Percentiles rank a stretch among this genome's conserved stretches.
Evolutionary conservation across 92 coral and sea anemone genomes (phyloP).

Genomic region (Phymanthus crucifer): DNA sequence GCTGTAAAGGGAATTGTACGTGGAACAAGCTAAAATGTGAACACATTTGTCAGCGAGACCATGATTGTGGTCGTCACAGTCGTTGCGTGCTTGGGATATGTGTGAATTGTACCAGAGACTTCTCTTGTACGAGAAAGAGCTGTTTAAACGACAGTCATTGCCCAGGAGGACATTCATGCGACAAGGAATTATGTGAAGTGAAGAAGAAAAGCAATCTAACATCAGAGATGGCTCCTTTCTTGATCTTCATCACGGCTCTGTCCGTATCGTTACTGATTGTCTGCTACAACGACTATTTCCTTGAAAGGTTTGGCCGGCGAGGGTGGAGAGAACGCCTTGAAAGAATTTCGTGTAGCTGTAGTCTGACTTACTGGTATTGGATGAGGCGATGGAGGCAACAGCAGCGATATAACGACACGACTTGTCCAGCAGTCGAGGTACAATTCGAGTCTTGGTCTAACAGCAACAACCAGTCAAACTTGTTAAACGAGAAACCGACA

Average conservation of each 20-base stretch:
- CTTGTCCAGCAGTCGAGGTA: slow-evolving; percentile 32
- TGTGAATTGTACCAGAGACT: slow-evolving; percentile 24
- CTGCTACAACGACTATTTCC: slow-evolving; percentile 42
- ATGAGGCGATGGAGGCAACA: slow-evolving; percentile 28
- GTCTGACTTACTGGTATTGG: slow-evolving; percentile 34
- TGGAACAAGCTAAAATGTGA: slow-evolving; percentile 22
- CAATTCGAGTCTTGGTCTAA: slow-evolving; percentile 29
- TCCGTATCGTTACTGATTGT: slow-evolving; percentile 34
- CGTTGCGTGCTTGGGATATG: slow-evolving; percentile 37
- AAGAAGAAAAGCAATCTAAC: slow-evolving; percentile 10
- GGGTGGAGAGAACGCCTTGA: slow-evolving; percentile 20
- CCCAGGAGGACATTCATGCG: slow-evolving; percentile 34
- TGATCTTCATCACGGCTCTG: slow-evolving; percentile 38
- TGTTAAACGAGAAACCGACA: slow-evolving; percentile 28
- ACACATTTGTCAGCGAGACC: slow-evolving; percentile 33
- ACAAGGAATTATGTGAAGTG: slow-evolving; percentile 10
- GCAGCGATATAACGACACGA: not conserved
- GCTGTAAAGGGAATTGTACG: slow-evolving; percentile 49
- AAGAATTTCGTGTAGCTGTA: slow-evolving; percentile 14
- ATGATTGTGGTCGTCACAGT: slow-evolving; percentile 8
- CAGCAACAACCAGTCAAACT: slow-evolving; percentile 23
- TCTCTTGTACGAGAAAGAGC: slow-evolving; percentile 25
- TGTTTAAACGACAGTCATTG: slow-evolving; percentile 44
- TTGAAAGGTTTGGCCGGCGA: slow-evolving; percentile 33
- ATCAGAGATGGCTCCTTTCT: slow-evolving; percentile 38